phyloP scores from a whole-genome alignment of 1,140 invertebrate species.

The Drosophila teissieri region DNA sequence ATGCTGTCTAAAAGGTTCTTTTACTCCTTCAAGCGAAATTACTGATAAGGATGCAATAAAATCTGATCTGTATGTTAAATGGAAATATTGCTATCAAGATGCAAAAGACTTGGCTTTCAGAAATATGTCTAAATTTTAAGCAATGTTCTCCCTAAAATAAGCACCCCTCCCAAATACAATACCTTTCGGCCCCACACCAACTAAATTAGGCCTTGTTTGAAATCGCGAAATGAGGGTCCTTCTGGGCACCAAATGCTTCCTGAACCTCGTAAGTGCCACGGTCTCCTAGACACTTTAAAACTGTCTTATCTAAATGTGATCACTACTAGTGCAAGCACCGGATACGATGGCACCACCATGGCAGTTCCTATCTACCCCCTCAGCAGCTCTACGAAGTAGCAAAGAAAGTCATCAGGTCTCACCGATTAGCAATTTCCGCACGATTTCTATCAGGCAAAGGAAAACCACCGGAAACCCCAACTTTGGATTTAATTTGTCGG shows the following conservation, averaged over 20 bases:
- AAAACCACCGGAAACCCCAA: background rate
- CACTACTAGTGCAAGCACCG: background rate
- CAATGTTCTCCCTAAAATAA: background rate
- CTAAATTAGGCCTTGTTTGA: conserved; percentile 5
- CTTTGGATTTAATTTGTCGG: conserved; percentile 8
- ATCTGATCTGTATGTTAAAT: too few relatives aligned
- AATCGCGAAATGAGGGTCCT: conserved; percentile 14
- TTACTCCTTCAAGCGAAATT: too few relatives aligned
- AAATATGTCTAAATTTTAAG: conserved; percentile 1
- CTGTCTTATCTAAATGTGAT: background rate
- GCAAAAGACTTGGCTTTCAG: background rate
- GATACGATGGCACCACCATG: conserved; percentile 3
- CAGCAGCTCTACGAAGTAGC: conserved; percentile 1
- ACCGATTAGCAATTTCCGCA: background rate
- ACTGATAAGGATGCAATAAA: too few relatives aligned
- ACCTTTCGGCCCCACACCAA: conserved; percentile 1
- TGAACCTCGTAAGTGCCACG: conserved; percentile 15
- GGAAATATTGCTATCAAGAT: too few relatives aligned
- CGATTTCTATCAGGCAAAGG: background rate
- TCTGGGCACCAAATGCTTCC: background rate
- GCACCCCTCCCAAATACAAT: background rate
- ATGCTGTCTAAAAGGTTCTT: too few relatives aligned
- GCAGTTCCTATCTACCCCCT: background rate
- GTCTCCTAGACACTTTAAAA: fast-evolving
- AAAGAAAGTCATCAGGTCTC: background rate